Evolutionary conservation across 2,113 vertebrate genomes (phyloP), one percentile per base, ranked within the genome.

Genomic region (Sialia sialis): DNA sequence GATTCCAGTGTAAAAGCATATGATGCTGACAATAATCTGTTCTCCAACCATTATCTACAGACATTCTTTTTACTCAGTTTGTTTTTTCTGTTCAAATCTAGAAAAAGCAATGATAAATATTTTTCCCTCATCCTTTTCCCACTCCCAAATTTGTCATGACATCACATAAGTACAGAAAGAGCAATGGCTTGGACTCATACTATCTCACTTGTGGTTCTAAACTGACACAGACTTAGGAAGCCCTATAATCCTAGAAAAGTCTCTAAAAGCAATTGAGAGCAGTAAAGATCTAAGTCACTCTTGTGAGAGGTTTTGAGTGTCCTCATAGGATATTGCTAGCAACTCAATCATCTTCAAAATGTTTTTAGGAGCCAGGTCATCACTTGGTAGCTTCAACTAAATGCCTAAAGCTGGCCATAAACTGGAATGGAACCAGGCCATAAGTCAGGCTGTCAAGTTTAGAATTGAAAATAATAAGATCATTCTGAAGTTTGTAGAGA

Each of bases 81-180:
- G 9, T 0, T 52, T 89, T 74, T 68, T 64, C 2, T 44, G 17
- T 73, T 74, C 38, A 67, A 39, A 21, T 69, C 29, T 44, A 92
- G 32, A 79, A 63, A 15, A 89, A 64, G 18, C 4, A 58, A 43
- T 46, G 6, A 73, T 44, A 66, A 77, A 39, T 7, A 73, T 74
- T 25, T 41, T 25, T 14, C 9, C 4, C 4, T 2, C 5, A 0
- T 2, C 6, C 11, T 51, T 67, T 64, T 25, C 2, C 6, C 10
- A 32, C 9, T 2, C 4, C 3, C 8, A 76, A 21, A 41, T 60
- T 60, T 84, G 13, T 81, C 18, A 5, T 44, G 9, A 46, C 13
- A 75, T 34, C 6, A 54, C 1, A 0, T 11, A 48, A 48, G 22
- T 62, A 74, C 4, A 70, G 38, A 68, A 27, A 62, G 36, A 56